phyloP scores from a whole-genome alignment of 1,140 invertebrate genomes.

The Gyrodactylus bullatarudis region DNA sequence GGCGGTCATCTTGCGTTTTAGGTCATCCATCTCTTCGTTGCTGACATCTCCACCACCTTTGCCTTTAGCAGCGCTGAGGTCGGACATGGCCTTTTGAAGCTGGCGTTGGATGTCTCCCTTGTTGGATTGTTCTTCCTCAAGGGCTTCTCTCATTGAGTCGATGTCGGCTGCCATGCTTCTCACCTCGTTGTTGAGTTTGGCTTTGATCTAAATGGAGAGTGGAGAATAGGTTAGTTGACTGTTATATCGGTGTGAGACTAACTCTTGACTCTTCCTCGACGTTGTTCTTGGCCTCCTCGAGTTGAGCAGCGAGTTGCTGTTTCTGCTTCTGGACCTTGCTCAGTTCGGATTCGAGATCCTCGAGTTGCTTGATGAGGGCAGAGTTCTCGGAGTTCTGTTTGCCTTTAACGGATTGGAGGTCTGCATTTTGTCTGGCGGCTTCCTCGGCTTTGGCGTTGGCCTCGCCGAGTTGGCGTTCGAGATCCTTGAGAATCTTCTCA shows the following conservation, averaged over 20 bases:
- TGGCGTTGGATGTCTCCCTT: conserved; percentile 41
- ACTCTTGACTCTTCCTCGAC: conserved; percentile 36
- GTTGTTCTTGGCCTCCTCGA: conserved; percentile 43
- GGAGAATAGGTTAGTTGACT: background rate
- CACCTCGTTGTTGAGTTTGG: conserved; percentile 71
- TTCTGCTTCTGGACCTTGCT: conserved; percentile 40
- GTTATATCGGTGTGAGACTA: background rate
- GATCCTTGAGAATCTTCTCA: conserved; percentile 85
- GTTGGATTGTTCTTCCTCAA: conserved; percentile 30
- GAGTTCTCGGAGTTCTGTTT: conserved; percentile 25
- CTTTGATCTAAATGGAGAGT: conserved; percentile 28
- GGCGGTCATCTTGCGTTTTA: conserved; percentile 48
- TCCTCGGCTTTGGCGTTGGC: conserved; percentile 75
- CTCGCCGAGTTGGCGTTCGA: conserved; percentile 69
- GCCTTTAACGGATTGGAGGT: conserved; percentile 14
- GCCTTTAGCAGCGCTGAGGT: conserved; percentile 56
- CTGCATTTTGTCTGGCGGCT: conserved; percentile 24
- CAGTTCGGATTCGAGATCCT: conserved; percentile 38
- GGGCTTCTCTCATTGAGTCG: conserved; percentile 45
- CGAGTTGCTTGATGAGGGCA: conserved; percentile 31
- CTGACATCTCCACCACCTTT: conserved; percentile 49
- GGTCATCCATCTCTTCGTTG: conserved; percentile 64
- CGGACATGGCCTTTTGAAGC: conserved; percentile 79
- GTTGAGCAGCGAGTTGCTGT: conserved; percentile 31
- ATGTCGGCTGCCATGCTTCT: conserved; percentile 56